Base-by-base conservation (phyloP, 2,888 invertebrate genomes). In the Cryptosula pallasiana region DNA sequence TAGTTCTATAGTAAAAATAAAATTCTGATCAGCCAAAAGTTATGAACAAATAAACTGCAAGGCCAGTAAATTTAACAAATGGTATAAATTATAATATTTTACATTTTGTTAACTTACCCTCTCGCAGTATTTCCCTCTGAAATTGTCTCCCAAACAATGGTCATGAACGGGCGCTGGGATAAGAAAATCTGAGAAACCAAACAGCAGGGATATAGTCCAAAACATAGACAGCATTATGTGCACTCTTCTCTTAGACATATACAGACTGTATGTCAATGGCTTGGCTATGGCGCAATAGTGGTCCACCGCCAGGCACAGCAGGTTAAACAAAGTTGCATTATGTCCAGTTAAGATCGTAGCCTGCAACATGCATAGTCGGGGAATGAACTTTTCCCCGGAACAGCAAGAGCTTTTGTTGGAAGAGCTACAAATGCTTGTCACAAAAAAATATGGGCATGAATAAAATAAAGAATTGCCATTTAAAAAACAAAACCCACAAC, bases 141-240 rank as follows among this genome's bases (percentile, higher is more conserved):
- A n/a, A 5, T 9, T 3, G 5, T 32, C 13, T 16, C 16, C 34
- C 32, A 32, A 25, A 45, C 70, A 70, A 23, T 70, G 55, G 2
- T 32, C 25, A 29, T 70, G 36, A 3, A 70, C 9, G 3, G 70
- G 35, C 16, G 70, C n/a, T 29, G 70, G 70, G 29, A 70, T 70
- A 20, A 75, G 70, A 71, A 75, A 76, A 69, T 76, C 76, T 1
- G 76, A 76, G 72, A 76, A 76, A n/a, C 76, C 76, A 36, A 71
- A 71, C 23, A 75, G 13, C n/a, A 73, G 27, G 25, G 76, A 74
- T 3, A 74, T 20, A 29, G 75, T 35, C 75, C 76, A 76, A 35
- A 76, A 73, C 25, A 58, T 27, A 9, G 32, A 1, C 71, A 76
- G 74, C 36, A 74, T 73, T 35, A 73, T 55, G n/a, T 45, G 55